Evolutionary conservation across 1,140 invertebrate species (phyloP).

Genomic region (Tribolium castaneum): DNA sequence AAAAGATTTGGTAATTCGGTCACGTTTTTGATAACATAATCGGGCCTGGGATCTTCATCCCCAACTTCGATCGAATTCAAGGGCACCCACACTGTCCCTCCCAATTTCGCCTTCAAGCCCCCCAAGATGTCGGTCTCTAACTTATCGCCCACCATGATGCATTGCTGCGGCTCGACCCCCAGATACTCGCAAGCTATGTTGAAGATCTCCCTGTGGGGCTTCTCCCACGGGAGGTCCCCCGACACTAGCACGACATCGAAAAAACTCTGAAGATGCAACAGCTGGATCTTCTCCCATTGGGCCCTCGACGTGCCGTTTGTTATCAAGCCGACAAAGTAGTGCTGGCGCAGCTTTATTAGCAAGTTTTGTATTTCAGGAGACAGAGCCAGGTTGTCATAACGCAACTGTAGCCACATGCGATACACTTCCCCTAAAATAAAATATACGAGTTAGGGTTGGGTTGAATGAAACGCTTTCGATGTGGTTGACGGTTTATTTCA

Average conservation of each 20-base stretch:
- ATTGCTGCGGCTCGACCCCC: constrained; percentile 75
- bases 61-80: constrained; percentile 53
- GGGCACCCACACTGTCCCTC: constrained; percentile 83
- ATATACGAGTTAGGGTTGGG: constrained; percentile 48
- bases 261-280: constrained; percentile 73
- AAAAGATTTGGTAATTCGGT: constrained; percentile 56
- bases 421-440: constrained; percentile 74
- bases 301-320: constrained; percentile 86
- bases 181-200: constrained; percentile 79
- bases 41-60: constrained; percentile 45
- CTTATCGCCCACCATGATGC: constrained; percentile 89
- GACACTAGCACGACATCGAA: constrained; percentile 86
- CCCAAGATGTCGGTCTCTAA: constrained; percentile 87
- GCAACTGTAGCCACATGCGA: constrained; percentile 78
- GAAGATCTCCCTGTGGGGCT: constrained; percentile 83
- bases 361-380: constrained; percentile 73
- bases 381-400: constrained; percentile 78
- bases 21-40: constrained; percentile 57
- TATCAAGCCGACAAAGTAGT: constrained; percentile 81
- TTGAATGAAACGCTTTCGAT: neutral
- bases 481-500: constrained; percentile 2
- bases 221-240: constrained; percentile 85
- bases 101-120: constrained; percentile 78
- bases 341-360: constrained; percentile 73
- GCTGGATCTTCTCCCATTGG: constrained; percentile 87